Evolutionary conservation across 2,888 invertebrate species (phyloP).

Genomic region (Clitarchus hookeri): DNA sequence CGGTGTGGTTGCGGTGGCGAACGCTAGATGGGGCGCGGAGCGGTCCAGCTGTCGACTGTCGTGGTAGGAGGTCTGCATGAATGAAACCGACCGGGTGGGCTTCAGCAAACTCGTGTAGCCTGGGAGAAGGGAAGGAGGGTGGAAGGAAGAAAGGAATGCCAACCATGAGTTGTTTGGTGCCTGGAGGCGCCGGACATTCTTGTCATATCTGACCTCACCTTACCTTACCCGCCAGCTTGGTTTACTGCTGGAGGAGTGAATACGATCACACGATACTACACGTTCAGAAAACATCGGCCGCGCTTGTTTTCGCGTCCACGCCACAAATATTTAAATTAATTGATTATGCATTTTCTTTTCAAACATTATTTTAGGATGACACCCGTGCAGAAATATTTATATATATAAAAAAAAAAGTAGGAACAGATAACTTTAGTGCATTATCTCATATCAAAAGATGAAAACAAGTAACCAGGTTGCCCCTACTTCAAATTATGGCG

Average conservation of each 20-base stretch:
- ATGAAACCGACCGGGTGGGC: conserved; percentile 52
- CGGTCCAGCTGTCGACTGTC: conserved; percentile 49
- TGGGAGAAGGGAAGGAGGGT: conserved; percentile 45
- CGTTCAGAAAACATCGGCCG: not conserved
- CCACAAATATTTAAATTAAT: too few species aligned
- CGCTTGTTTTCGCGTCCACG: too few species aligned
- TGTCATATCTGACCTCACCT: conserved; percentile 49
- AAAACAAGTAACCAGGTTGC: too few species aligned
- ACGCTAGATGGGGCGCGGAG: conserved; percentile 44
- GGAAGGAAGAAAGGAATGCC: conserved; percentile 36
- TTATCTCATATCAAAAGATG: too few species aligned
- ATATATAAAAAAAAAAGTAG: too few species aligned
- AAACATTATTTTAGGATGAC: too few species aligned
- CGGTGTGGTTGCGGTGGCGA: not conserved
- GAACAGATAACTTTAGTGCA: too few species aligned
- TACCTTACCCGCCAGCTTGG: conserved; percentile 34
- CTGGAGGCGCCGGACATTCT: conserved; percentile 64
- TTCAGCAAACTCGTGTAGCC: conserved; percentile 27
- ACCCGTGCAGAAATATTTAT: too few species aligned
- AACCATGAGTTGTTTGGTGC: conserved; percentile 47
- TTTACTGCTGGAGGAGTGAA: conserved; percentile 32
- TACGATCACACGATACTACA: conserved; percentile 4
- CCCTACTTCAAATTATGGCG: too few species aligned
- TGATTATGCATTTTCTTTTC: too few species aligned
- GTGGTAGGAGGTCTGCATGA: conserved; percentile 63